A percentile compares a stretch with the other conserved stretches of the same genome.
These are phyloP conservation scores for Caiman crocodilus DNA, from an alignment of 2,797 vertebrate genomes.

Conservation along the genomic window DNA sequence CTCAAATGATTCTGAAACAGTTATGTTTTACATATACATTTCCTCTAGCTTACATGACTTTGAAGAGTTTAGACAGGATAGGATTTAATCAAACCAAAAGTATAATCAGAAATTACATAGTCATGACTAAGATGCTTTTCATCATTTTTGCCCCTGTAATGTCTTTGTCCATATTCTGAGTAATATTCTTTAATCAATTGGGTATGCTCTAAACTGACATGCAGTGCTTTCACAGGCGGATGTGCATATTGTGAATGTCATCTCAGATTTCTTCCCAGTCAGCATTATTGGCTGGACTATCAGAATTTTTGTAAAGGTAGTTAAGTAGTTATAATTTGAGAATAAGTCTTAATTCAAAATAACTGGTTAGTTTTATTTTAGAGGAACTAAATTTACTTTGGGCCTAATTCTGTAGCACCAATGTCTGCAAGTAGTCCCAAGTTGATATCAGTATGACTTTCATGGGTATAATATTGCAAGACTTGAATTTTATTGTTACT, in stretches of 20 bases:
- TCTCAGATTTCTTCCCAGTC: background rate
- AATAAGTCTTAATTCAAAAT: background rate
- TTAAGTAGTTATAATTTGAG: background rate
- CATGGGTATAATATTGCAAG: background rate
- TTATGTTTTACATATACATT: slow-evolving; percentile 14
- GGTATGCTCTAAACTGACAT: background rate
- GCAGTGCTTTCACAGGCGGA: rapidly evolving
- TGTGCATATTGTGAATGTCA: background rate
- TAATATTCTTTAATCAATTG: background rate
- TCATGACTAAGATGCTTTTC: background rate
- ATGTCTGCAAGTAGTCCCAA: rapidly evolving
- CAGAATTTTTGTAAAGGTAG: background rate
- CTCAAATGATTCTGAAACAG: background rate
- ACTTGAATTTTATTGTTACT: background rate
- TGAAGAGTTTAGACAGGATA: slow-evolving; percentile 1
- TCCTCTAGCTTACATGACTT: slow-evolving; percentile 18
- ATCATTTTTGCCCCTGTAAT: background rate
- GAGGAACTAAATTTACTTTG: background rate
- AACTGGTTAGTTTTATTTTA: background rate
- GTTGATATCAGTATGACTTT: background rate
- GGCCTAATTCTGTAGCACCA: background rate
- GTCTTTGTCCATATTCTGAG: background rate
- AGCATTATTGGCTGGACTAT: background rate
- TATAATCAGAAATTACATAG: background rate
- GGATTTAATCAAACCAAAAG: background rate